Evolutionary conservation across 64 coral and sea anemone species (phyloP), one percentile per base, ranked within the genome.

Genomic region (Hydrozoanthus tunicans): DNA sequence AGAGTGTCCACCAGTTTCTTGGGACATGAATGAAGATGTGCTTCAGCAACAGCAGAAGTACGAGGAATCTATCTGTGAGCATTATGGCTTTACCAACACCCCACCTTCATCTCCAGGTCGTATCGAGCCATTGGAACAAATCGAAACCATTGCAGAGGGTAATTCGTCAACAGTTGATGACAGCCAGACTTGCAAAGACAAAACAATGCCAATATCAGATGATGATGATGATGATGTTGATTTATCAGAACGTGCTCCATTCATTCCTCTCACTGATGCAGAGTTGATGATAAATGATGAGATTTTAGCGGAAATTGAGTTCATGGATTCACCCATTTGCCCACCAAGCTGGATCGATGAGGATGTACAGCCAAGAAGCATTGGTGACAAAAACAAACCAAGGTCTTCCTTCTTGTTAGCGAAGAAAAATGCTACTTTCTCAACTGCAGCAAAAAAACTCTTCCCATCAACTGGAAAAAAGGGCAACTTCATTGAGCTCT

Each of bases 1-100:
- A 89, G 95, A 96, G 1, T 91, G 82, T 57, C 61, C 81, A 12
- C 95, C 95, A 4, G 92, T 96, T 14, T 58, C 83, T 20, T 96
- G 92, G 95, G 93, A 94, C 70, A 90, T 79, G 25, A 94, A 94
- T 60, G 95, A 96, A 17, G 95, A 96, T 6, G 59, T 93, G 6
- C 59, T 96, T 24, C 89, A 91, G 52, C 95, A 96, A 63, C 82
- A 96, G 62, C 77, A 96, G 25, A 77, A 77, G 59, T 96, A 96
- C 15, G 92, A 96, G 7, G 73, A 92, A 6, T 91, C 77, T 7
- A 59, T 92, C 4, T 80, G 90, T 10, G 72, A 82, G 25, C 95
- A 96, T 24, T 96, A 96, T 9, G 90, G 90, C 25, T 78, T 88
- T 13, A 79, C 77, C 11, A 82, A 95, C 70, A 88, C 73, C 2